Conservation (phyloP, 1,140 invertebrate species). For the Neodiprion virginianus region DNA sequence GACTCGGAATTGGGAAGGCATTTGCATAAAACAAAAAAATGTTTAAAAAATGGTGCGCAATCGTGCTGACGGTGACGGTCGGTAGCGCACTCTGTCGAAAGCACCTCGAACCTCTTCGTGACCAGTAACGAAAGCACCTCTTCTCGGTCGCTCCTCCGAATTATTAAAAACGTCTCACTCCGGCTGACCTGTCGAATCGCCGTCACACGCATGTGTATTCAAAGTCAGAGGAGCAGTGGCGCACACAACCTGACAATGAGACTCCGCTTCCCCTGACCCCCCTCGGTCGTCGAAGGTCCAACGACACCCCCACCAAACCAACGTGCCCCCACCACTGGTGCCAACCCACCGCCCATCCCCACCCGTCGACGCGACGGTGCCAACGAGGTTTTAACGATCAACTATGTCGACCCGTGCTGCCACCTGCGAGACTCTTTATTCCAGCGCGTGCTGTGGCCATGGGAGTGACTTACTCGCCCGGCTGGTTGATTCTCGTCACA, state of each 20-base stretch:
- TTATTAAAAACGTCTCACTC: constrained; percentile 42
- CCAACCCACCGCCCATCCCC: constrained; percentile 5
- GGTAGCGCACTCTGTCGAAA: constrained; percentile 39
- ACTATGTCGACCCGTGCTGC: constrained; percentile 52
- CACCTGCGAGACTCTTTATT: constrained; percentile 43
- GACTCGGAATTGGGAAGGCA: background rate
- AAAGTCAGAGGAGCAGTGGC: constrained; percentile 38
- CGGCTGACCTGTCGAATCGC: constrained; percentile 32
- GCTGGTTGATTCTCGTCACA: too few species aligned
- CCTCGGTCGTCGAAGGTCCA: constrained; percentile 21
- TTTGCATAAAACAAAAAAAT: background rate
- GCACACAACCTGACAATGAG: constrained; percentile 1
- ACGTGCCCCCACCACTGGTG: constrained; percentile 26
- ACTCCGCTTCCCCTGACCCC: constrained; percentile 18
- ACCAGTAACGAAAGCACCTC: constrained; percentile 30
- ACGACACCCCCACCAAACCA: constrained; percentile 17
- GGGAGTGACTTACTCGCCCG: too few species aligned
- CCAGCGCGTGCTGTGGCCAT: constrained; percentile 17
- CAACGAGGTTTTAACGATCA: constrained; percentile 26
- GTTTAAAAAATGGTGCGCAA: background rate
- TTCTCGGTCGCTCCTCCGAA: constrained; percentile 39
- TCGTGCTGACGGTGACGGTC: background rate
- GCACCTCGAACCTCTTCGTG: constrained; percentile 30
- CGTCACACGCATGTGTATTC: constrained; percentile 33
- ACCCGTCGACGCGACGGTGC: constrained; percentile 21